phyloP scores from a whole-genome alignment of 2,888 invertebrate genomes.

The Pandemis corylana region DNA sequence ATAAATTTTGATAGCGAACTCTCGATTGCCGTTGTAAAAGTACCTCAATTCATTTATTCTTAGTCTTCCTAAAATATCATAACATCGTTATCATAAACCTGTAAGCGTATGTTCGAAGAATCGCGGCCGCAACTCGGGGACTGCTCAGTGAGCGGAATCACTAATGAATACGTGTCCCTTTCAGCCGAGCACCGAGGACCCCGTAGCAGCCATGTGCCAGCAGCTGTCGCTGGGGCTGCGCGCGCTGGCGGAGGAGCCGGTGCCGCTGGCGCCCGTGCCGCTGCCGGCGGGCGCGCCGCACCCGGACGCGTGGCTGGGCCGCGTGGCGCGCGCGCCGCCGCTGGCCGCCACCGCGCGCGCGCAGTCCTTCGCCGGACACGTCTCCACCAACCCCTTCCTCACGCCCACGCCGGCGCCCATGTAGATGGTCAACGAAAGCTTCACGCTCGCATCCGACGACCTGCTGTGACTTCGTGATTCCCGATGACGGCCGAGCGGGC shows the following conservation, averaged over 20 bases:
- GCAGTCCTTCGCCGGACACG: conserved; percentile 70
- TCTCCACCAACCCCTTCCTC: conserved; percentile 62
- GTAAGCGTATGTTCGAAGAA: too few species aligned
- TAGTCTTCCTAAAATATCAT: too few species aligned
- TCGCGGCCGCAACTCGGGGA: background rate
- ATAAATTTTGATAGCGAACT: too few species aligned
- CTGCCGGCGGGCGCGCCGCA: conserved; percentile 53
- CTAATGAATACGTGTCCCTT: background rate
- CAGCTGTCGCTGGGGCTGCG: conserved; percentile 91
- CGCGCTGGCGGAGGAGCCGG: conserved; percentile 86
- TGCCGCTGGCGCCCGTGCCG: conserved; percentile 57
- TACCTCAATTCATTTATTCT: too few species aligned
- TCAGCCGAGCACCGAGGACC: conserved; percentile 60
- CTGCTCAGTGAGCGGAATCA: background rate
- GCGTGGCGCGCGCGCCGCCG: conserved; percentile 82
- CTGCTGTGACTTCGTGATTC: background rate
- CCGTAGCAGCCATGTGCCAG: conserved; percentile 92
- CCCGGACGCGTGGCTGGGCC: conserved; percentile 51
- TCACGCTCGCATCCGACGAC: background rate
- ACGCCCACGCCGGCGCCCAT: conserved; percentile 51
- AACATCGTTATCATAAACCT: too few species aligned
- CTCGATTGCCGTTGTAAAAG: too few species aligned
- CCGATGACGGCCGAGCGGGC: background rate
- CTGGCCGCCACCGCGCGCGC: conserved; percentile 70
- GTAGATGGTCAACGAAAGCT: conserved; percentile 35